Evolutionary conservation across 2,113 vertebrate genomes (phyloP), one percentile per base, ranked within the genome.

Genomic region (Atlantisia rogersi): DNA sequence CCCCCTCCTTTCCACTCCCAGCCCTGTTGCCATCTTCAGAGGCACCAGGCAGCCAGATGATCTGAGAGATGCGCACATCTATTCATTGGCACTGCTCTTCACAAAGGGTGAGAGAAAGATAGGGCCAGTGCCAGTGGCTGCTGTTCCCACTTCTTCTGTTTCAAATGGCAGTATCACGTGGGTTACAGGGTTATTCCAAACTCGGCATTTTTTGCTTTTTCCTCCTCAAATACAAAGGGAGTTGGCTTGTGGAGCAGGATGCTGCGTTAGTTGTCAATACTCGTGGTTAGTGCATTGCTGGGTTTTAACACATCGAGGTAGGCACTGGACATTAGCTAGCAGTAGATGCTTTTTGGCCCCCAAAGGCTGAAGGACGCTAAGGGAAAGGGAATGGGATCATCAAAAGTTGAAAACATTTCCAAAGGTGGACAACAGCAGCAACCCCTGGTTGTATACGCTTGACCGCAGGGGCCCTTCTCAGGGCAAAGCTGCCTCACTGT

Each of bases 11-110:
- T 48, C 48, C 31, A 59, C 75, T 78, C 82, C 35, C 60, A 93
- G 68, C 52, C 76, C 86, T 93, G 94, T 86, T 96, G 90, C 53
- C 4, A 2, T 44, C 80, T 86, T 92, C 60, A 79, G 92, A 90
- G 71, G 73, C 39, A 15, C 29, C 0, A 9, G 67, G 28, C 80
- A 88, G 85, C 68, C 95, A 95, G 92, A 92, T 63, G 70, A 71
- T 75, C 39, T 5, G 60, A 87, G 19, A 7, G 1, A 74, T 74
- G 59, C 32, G 37, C 21, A 52, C 0, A 0, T 21, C 56, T 76
- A 39, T 56, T 59, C 5, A 21, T 37, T 17, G 6, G 64, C 80
- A 65, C 26, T 19, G 44, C 37, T 71, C 62, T 76, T 82, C 2
- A 0, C 40, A 39, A 94, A 93, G 78, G 78, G 70, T 59, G 91